phyloP scores from a whole-genome alignment of 2,888 invertebrate genomes.

The Diarsia mendica region DNA sequence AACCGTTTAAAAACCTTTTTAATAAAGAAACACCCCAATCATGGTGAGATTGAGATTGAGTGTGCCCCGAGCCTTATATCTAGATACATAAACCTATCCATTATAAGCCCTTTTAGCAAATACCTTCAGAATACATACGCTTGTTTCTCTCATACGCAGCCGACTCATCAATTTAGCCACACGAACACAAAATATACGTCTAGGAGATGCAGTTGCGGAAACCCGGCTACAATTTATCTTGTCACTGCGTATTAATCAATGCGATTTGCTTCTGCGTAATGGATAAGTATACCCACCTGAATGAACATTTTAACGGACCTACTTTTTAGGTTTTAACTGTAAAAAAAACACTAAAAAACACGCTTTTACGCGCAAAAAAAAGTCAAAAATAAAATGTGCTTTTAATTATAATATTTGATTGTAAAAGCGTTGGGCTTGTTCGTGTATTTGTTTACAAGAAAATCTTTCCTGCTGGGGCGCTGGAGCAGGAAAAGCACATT shows the following conservation, averaged over 20 bases:
- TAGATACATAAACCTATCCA: background rate
- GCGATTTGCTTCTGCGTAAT: background rate
- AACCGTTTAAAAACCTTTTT: no score
- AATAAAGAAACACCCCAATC: background rate
- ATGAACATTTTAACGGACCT: no score
- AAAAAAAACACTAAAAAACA: no score
- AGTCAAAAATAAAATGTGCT: no score
- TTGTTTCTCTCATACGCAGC: background rate
- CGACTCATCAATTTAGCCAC: background rate
- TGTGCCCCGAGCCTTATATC: background rate
- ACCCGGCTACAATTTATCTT: background rate
- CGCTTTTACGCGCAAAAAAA: no score
- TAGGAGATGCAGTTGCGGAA: no score
- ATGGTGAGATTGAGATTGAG: background rate
- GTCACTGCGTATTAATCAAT: background rate
- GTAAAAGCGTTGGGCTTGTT: no score
- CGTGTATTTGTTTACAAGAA: no score
- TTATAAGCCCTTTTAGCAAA: background rate
- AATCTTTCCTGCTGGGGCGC: no score
- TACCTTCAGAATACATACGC: background rate
- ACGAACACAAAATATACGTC: background rate
- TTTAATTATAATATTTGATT: no score
- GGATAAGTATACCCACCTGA: background rate
- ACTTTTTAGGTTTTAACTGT: background rate
- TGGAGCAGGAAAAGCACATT: no score